These are phyloP conservation scores for human DNA, from an alignment of 2,113 vertebrate genomes.

Conservation along the genomic window GRCh38 chr17:65715001-65715500, in stretches of 20 bases:
- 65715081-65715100: background rate
- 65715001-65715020: background rate
- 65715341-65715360: background rate
- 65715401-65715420: background rate
- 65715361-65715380: background rate
- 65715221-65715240: background rate
- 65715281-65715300: background rate
- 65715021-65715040: background rate
- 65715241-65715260: background rate
- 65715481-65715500: too few species aligned
- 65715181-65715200: background rate
- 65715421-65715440: background rate
- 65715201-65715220: background rate
- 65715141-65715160: background rate
- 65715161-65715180: background rate
- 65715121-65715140: background rate
- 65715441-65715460: background rate
- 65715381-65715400: background rate
- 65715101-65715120: background rate
- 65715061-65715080: background rate
- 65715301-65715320: background rate
- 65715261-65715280: background rate
- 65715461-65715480: too few species aligned
- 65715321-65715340: background rate
- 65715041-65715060: background rate